These are phyloP conservation scores for Globodera ellingtonae DNA, from an alignment of 1,140 invertebrate species.

Conservation along the genomic window DNA sequence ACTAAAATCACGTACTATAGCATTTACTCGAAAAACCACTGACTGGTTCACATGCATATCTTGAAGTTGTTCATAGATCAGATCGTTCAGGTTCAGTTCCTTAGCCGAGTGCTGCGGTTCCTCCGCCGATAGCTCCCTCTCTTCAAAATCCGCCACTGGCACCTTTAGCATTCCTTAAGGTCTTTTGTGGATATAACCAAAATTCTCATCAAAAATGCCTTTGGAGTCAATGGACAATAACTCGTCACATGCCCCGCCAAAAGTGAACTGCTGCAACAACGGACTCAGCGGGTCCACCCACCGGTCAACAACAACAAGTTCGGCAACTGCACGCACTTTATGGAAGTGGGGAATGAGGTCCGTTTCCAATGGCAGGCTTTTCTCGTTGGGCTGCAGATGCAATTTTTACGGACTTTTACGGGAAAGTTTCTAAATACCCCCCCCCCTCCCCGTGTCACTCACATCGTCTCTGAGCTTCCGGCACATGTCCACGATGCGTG, in stretches of 20 bases:
- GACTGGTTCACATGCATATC: slow-evolving; percentile 32
- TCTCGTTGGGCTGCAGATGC: neutral
- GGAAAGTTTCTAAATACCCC: neutral
- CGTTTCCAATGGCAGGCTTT: neutral
- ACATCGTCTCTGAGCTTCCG: slow-evolving; percentile 27
- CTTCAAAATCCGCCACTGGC: slow-evolving; percentile 19
- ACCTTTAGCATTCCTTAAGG: slow-evolving; percentile 2
- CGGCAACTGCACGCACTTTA: slow-evolving; percentile 33
- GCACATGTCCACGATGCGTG: slow-evolving; percentile 37
- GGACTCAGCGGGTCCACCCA: slow-evolving; percentile 88
- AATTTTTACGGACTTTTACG: neutral
- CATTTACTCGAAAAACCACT: neutral
- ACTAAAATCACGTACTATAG: neutral
- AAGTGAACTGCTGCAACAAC: slow-evolving; percentile 89
- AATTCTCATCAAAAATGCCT: slow-evolving; percentile 23
- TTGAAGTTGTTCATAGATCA: slow-evolving; percentile 42
- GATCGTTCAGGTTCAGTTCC: slow-evolving; percentile 23
- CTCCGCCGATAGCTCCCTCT: neutral
- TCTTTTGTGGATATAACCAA: neutral
- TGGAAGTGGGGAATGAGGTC: neutral
- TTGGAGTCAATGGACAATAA: slow-evolving; percentile 74
- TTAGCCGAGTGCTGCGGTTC: neutral
- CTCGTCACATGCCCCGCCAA: slow-evolving; percentile 94
- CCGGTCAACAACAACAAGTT: slow-evolving; percentile 81
- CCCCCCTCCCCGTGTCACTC: neutral